Conservation (phyloP, 1,140 invertebrate species). For the Drosophila truncata region DNA sequence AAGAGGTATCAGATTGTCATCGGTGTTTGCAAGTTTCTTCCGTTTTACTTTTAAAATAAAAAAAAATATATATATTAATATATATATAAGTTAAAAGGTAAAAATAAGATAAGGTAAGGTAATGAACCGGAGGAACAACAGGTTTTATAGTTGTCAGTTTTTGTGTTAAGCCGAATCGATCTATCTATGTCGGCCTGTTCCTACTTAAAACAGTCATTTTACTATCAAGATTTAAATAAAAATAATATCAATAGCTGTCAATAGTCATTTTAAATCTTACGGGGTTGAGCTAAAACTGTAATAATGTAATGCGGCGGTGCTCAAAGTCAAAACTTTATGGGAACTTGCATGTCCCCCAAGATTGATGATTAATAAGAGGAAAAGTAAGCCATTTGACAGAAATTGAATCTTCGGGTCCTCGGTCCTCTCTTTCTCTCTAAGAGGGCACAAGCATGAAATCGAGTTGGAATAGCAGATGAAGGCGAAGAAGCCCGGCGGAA, state of each 20-base stretch:
- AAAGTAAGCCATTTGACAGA: neutral
- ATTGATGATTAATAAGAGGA: neutral
- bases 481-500: conserved; percentile 47
- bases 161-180: neutral
- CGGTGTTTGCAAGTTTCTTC: too few species aligned
- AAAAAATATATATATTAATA: too few species aligned
- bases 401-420: neutral
- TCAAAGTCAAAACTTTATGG: neutral
- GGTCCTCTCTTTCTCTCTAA: neutral
- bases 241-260: neutral
- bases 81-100: too few species aligned
- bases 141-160: too few species aligned
- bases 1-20: too few species aligned
- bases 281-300: neutral
- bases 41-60: too few species aligned
- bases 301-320: neutral
- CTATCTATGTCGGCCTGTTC: neutral
- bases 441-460: conserved; percentile 55
- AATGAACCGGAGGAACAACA: too few species aligned
- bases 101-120: too few species aligned
- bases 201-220: neutral
- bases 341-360: neutral
- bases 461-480: conserved; percentile 15
- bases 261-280: neutral
- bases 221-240: neutral